Evolutionary conservation across 2,797 vertebrate species (phyloP).

Genomic region (Cuniculus paca): DNA sequence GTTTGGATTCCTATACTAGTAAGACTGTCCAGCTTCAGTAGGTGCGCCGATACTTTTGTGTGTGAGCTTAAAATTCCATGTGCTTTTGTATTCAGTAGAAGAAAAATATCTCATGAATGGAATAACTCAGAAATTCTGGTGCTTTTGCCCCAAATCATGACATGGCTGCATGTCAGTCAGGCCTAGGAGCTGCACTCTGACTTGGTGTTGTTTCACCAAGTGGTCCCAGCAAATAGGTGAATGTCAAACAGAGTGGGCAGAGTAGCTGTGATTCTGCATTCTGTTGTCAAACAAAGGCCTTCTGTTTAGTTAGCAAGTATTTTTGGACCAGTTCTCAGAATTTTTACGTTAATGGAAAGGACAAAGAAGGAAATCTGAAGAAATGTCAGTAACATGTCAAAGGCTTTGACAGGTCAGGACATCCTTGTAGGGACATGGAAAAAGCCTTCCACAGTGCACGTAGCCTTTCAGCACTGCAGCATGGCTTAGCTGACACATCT

Average conservation of each 20-base stretch:
- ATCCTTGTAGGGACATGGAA: background rate
- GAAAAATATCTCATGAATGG: background rate
- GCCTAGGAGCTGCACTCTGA: accelerated
- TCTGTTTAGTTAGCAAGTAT: background rate
- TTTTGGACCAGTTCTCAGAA: background rate
- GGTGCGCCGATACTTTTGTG: background rate
- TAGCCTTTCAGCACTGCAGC: background rate
- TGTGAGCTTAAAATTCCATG: background rate
- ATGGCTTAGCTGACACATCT: background rate
- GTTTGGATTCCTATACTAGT: background rate
- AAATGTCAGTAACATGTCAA: background rate
- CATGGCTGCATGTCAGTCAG: accelerated
- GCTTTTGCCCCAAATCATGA: background rate
- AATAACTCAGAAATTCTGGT: background rate
- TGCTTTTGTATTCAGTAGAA: background rate
- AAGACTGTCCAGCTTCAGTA: slow-evolving; percentile 6
- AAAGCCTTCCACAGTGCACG: background rate
- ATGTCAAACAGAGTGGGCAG: background rate
- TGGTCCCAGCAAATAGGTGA: background rate
- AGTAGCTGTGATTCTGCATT: background rate
- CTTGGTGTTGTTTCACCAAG: background rate
- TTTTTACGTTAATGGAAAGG: background rate
- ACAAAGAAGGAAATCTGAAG: background rate
- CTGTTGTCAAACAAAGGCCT: slow-evolving; percentile 14
- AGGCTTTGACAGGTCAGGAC: background rate